Conservation (phyloP, 2,113 vertebrate genomes). For the Nothocercus nigrocapillus region DNA sequence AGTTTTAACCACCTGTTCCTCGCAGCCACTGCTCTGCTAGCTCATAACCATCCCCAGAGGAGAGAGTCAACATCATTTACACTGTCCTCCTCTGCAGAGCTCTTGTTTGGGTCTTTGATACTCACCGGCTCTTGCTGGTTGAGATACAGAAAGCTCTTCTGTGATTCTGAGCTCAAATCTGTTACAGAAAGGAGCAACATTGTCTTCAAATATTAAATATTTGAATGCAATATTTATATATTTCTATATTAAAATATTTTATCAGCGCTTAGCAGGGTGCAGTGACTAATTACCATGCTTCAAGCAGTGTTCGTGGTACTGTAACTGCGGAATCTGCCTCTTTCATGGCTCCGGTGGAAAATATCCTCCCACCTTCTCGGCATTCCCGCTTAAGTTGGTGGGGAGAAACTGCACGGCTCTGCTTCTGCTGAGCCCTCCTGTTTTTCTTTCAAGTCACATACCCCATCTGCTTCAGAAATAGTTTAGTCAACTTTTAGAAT, state of each 20-base stretch:
- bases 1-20: not conserved
- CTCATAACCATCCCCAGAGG: not conserved
- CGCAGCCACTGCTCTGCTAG: accelerated
- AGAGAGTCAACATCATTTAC: not conserved
- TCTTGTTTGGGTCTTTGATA: not conserved
- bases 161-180: not conserved
- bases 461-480: slow-evolving; percentile 13
- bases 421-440: not conserved
- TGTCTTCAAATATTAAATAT: not conserved
- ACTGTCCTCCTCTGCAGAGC: not conserved
- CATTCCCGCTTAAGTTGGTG: not conserved
- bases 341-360: accelerated
- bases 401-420: not conserved
- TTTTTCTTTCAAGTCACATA: not conserved
- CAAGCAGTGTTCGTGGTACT: accelerated
- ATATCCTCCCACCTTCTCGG: accelerated
- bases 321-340: not conserved
- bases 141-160: not conserved
- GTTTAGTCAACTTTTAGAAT: slow-evolving; percentile 38
- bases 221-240: too few relatives aligned
- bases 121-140: not conserved
- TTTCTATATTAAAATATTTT: not conserved
- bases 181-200: not conserved
- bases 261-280: not conserved
- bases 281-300: not conserved